Base-by-base conservation (phyloP, 1,140 invertebrate species). In the Zaprionus gabonicus region DNA sequence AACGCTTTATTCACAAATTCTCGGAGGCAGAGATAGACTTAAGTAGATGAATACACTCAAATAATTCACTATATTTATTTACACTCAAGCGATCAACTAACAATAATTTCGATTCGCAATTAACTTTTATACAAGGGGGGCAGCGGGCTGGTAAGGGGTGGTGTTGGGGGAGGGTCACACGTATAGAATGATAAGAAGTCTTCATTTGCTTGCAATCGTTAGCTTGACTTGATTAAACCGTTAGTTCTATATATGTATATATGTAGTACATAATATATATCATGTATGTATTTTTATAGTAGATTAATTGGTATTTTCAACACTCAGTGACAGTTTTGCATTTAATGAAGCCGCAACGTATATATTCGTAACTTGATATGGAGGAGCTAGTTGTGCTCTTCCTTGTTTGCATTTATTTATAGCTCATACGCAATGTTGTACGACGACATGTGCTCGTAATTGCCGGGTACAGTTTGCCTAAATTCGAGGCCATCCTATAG, bases 401-500 rank as follows among this genome's bases (percentile, higher is more conserved):
- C 64, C 12, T 34, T 12, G 15, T 53, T 36, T 31, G 3, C 41
- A 20, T 36, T 4, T 38, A 31, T 38, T 13, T 41, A 23, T 67
- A 20, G 34, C 63, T 38, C 34, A 67, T 72, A 67, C 51, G 63
- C 51, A 36, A 3, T 34, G 62, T 65, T 53, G 62, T 25, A 51
- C 46, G 7, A 7, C 7, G n/a, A 46, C 46, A 20, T 10, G 46
- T 7, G 46, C 20, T 17, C 6, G 3, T 20, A 20, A 49, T 17
- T 49, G n/a, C 17, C 46, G 17, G 38, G 15, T 41, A 60, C 55
- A 62, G 23, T 62, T 49, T 46, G 38, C n/a, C 56, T 85, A 90
- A 88, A 88, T 88, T 88, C 84, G 85, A 88, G 84, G 44, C 73
- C 49, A 62, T 51, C 81, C 79, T 92, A 92, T 53, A 92, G 81